Evolutionary conservation across 2,888 invertebrate genomes (phyloP).

Genomic region (Halictus quadricinctus): DNA sequence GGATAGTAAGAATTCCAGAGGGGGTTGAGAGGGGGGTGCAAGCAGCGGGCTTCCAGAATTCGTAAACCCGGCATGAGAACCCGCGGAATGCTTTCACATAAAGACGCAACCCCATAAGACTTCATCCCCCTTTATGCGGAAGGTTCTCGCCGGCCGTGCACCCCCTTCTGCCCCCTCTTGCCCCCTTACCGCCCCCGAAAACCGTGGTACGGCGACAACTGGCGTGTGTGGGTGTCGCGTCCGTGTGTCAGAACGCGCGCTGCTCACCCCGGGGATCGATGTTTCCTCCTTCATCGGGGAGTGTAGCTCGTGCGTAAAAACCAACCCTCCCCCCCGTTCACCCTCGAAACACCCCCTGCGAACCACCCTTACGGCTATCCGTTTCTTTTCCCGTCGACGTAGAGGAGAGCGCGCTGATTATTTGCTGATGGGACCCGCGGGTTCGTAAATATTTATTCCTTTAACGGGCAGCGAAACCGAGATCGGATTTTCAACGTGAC

Average conservation of each 20-base stretch:
- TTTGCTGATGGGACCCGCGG: constrained; percentile 21
- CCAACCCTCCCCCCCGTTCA: constrained; percentile 68
- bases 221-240: constrained; percentile 42
- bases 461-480: neutral
- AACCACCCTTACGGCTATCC: constrained; percentile 66
- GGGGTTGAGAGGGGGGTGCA: constrained; percentile 42
- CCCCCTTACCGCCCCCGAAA: constrained; percentile 64
- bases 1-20: constrained; percentile 52
- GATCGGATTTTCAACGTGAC: constrained; percentile 11
- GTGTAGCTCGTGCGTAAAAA: constrained; percentile 81
- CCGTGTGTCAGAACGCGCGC: constrained; percentile 36
- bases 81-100: constrained; percentile 80
- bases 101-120: constrained; percentile 79
- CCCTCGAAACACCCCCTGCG: constrained; percentile 18
- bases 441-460: constrained; percentile 15
- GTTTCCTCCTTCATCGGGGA: constrained; percentile 72
- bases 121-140: constrained; percentile 75
- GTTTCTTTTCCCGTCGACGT: constrained; percentile 49
- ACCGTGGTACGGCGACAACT: constrained; percentile 35
- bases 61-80: constrained; percentile 76
- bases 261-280: constrained; percentile 70
- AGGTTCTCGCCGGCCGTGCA: constrained; percentile 64
- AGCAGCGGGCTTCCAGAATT: constrained; percentile 72
- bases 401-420: constrained; percentile 29
- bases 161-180: neutral